These are phyloP conservation scores for Holotrichia oblita DNA, from an alignment of 1,140 invertebrate genomes.

Conservation along the genomic window DNA sequence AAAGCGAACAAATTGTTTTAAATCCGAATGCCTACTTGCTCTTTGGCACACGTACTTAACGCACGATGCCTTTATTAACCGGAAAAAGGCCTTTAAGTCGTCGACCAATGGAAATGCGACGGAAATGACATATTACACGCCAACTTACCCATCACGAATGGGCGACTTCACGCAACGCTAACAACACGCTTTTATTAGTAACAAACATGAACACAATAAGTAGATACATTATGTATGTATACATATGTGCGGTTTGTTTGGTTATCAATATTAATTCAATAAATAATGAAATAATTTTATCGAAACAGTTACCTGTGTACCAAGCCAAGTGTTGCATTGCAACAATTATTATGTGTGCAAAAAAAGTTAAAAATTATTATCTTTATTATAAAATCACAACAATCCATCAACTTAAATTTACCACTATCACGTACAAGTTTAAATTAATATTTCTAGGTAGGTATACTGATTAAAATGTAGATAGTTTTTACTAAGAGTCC, in stretches of 20 bases:
- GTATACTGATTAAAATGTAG: background rate
- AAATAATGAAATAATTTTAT: too few species aligned
- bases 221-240: background rate
- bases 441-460: background rate
- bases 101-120: conserved; percentile 46
- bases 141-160: conserved; percentile 26
- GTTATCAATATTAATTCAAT: too few species aligned
- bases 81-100: conserved; percentile 46
- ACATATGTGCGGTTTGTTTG: too few species aligned
- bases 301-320: too few species aligned
- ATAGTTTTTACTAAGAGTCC: background rate
- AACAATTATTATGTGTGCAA: too few species aligned
- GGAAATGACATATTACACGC: conserved; percentile 49
- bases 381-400: too few species aligned
- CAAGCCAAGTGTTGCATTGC: too few species aligned
- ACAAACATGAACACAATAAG: background rate
- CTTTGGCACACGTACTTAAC: conserved; percentile 9
- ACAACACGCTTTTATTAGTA: background rate
- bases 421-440: background rate
- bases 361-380: too few species aligned
- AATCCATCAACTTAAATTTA: too few species aligned
- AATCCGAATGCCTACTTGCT: background rate
- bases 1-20: background rate
- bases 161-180: conserved; percentile 24
- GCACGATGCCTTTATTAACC: conserved; percentile 45